Conservation (phyloP, 1,140 invertebrate species). For the Tetragonula clypearis region DNA sequence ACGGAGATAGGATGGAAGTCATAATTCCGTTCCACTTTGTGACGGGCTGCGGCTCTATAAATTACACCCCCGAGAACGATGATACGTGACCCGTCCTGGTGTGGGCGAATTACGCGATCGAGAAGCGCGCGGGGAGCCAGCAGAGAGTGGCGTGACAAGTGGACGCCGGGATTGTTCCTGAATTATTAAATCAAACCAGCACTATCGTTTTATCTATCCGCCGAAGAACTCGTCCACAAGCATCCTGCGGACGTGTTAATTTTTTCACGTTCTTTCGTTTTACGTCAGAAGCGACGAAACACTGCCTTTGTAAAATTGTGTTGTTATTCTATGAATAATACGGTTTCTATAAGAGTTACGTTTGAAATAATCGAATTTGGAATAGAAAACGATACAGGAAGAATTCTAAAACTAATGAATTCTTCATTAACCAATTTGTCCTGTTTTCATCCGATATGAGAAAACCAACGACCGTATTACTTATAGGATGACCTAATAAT, state of each 20-base stretch:
- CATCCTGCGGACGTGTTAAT: not conserved
- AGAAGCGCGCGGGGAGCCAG: slow-evolving; percentile 47
- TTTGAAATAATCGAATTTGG: too few species aligned
- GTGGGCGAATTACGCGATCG: slow-evolving; percentile 65
- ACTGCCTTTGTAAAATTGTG: not conserved
- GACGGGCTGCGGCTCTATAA: slow-evolving; percentile 54
- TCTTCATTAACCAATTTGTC: too few species aligned
- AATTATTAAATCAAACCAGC: slow-evolving; percentile 66
- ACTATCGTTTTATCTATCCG: slow-evolving; percentile 44
- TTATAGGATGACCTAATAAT: not conserved
- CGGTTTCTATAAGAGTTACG: too few species aligned
- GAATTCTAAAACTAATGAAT: too few species aligned
- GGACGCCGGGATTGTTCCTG: slow-evolving; percentile 59
- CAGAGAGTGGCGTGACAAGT: slow-evolving; percentile 62
- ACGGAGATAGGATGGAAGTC: slow-evolving; percentile 38
- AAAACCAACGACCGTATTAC: too few species aligned
- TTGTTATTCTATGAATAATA: too few species aligned
- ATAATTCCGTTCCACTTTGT: slow-evolving; percentile 48
- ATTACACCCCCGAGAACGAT: slow-evolving; percentile 61
- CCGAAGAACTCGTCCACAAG: slow-evolving; percentile 12
- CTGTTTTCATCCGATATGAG: too few species aligned
- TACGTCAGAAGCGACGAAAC: not conserved
- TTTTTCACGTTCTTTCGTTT: not conserved
- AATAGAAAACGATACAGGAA: too few species aligned
- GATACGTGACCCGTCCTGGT: slow-evolving; percentile 61